Evolutionary conservation across 1,140 invertebrate genomes (phyloP).

Genomic region (Ceratitis capitata): DNA sequence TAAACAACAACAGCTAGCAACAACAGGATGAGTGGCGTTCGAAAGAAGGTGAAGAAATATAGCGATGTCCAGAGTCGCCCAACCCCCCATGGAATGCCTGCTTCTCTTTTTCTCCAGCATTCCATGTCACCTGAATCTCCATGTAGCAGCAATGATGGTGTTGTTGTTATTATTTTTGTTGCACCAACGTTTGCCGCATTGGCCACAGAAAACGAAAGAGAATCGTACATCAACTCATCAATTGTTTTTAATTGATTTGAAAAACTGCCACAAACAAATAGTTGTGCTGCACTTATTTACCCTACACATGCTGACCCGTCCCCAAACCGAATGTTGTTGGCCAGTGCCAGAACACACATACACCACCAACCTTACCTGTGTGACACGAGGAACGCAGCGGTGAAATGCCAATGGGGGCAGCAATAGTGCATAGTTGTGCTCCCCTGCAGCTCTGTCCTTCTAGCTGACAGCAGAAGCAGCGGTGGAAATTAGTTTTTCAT

Average conservation of each 20-base stretch:
- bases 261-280: conserved; percentile 33
- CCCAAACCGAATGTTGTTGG: too few species aligned
- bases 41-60: neutral
- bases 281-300: conserved; percentile 23
- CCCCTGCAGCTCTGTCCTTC: neutral
- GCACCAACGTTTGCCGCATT: neutral
- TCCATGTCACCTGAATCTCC: neutral
- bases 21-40: neutral
- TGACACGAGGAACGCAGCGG: neutral
- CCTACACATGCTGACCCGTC: neutral
- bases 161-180: neutral
- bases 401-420: neutral
- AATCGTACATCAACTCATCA: conserved; percentile 25
- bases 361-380: neutral
- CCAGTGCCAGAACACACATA: neutral
- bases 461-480: neutral
- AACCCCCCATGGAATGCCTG: neutral
- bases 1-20: neutral
- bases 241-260: conserved; percentile 37
- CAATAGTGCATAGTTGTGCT: neutral
- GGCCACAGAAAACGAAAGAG: conserved; percentile 28
- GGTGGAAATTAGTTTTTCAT: conserved; percentile 33
- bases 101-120: neutral
- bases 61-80: neutral
- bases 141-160: too few species aligned